These are phyloP conservation scores for Panthera uncia DNA, from an alignment of 2,113 vertebrate genomes.

Conservation along the genomic window DNA sequence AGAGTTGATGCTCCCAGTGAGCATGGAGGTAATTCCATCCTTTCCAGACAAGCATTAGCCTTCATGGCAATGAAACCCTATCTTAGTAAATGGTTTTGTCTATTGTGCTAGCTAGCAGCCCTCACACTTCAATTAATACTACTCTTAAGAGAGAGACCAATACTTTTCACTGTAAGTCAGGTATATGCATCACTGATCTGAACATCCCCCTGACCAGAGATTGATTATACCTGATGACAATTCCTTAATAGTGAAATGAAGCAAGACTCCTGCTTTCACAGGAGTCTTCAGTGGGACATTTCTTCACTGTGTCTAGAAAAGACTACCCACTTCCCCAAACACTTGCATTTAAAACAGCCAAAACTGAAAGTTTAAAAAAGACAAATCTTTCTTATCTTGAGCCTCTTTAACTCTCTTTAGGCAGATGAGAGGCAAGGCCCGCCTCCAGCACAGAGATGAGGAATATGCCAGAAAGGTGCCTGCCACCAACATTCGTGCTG, in stretches of 20 bases:
- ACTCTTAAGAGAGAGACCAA: neutral
- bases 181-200: neutral
- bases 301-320: neutral
- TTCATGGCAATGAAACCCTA: neutral
- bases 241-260: neutral
- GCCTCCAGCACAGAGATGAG: neutral
- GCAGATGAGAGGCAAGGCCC: neutral
- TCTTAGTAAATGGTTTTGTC: constrained; percentile 35
- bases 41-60: neutral
- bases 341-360: neutral
- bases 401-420: neutral
- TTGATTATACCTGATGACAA: neutral
- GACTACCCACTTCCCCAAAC: neutral
- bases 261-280: neutral
- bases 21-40: neutral
- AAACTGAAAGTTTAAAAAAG: neutral
- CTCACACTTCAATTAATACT: constrained; percentile 51
- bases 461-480: neutral
- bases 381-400: neutral
- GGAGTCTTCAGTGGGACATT: neutral
- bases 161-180: constrained; percentile 46
- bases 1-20: neutral
- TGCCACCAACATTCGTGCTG: neutral
- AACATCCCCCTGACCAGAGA: neutral
- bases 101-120: neutral